These are phyloP conservation scores for Lutjanus erythropterus DNA, from an alignment of 2,113 vertebrate genomes.

Conservation along the genomic window DNA sequence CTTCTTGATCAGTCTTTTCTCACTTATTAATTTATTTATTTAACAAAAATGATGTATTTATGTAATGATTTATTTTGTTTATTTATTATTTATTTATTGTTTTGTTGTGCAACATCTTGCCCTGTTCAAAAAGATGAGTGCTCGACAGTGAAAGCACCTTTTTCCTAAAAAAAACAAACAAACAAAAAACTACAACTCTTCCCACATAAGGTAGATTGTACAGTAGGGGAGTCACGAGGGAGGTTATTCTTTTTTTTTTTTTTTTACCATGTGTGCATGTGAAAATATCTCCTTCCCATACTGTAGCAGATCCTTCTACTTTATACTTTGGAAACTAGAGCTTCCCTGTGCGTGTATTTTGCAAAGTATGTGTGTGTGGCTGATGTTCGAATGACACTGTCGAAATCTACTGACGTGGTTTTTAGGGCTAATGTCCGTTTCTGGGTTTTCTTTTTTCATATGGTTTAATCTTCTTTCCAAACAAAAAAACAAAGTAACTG, in stretches of 20 bases:
- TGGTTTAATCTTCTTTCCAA: slow-evolving; percentile 25
- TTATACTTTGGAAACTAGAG: slow-evolving; percentile 50
- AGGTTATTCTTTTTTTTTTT: slow-evolving; percentile 20
- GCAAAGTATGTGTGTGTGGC: slow-evolving; percentile 14
- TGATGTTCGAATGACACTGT: slow-evolving; percentile 18
- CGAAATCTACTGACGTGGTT: slow-evolving; percentile 27
- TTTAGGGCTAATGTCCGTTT: slow-evolving; percentile 62
- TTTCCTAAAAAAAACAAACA: not conserved
- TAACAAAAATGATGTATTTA: slow-evolving; percentile 50
- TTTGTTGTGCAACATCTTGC: slow-evolving; percentile 19
- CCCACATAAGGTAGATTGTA: slow-evolving; percentile 1
- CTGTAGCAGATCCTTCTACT: slow-evolving; percentile 69
- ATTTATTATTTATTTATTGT: slow-evolving; percentile 71
- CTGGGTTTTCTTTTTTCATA: slow-evolving; percentile 30
- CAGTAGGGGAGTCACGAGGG: not conserved
- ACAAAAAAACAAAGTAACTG: slow-evolving; percentile 22
- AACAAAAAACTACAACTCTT: slow-evolving; percentile 9
- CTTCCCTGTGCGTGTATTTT: slow-evolving; percentile 55
- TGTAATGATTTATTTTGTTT: slow-evolving; percentile 27
- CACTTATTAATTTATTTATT: slow-evolving; percentile 57
- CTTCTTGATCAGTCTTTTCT: slow-evolving; percentile 21
- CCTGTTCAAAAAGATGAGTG: slow-evolving; percentile 12
- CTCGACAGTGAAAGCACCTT: slow-evolving; percentile 3
- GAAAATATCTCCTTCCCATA: slow-evolving; percentile 23
- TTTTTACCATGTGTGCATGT: slow-evolving; percentile 28